Evolutionary conservation across 2,888 invertebrate genomes (phyloP), one percentile per base, ranked within the genome.

Genomic region (Oeneis ivallda): DNA sequence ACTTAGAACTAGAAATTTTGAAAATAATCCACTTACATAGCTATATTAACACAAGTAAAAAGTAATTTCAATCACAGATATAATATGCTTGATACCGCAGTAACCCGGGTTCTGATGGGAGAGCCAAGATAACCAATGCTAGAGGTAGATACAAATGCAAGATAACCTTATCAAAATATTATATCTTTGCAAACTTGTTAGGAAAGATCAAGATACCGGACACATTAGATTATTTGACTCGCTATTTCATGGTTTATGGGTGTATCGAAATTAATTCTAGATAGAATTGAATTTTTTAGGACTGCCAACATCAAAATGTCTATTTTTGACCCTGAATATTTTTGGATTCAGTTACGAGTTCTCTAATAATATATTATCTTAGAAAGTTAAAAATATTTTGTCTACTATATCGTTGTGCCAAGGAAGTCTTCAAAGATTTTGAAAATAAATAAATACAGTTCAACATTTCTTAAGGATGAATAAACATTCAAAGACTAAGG

Each of bases 1-100:
- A 1, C 37, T 37, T 8, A 8, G 4, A 37, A 37, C 26, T 37
- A 37, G 37, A 37, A 26, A 26, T 26, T 4, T 26, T 37, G 37
- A 8, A 37, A 37, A 37, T 4, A 37, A 37, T 54, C 8, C 13
- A 72, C 77, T 76, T 73, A 75, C 76, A 78, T 75, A 69, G 70
- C 75, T 75, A 71, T 53, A 64, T 66, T 66, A 17, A 13, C 11
- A 41, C 13, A 19, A 1, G n/a, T 10, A 15, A 69, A 62, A 45
- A 59, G 64, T 39, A 32, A 34, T 19, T 62, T 26, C 37, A 45
- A 60, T 63, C 62, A 58, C 64, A 69, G 67, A 64, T 67, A 54
- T 54, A 4, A 64, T 65, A 49, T 54, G 62, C 41, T 58, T 60
- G 34, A 43, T 50, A 34, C 54, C 43, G 61, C 39, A 13, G 39